Evolutionary conservation across 2,888 invertebrate genomes (phyloP), one percentile per base, ranked within the genome.

Genomic region (Drosophila nigricruria): DNA sequence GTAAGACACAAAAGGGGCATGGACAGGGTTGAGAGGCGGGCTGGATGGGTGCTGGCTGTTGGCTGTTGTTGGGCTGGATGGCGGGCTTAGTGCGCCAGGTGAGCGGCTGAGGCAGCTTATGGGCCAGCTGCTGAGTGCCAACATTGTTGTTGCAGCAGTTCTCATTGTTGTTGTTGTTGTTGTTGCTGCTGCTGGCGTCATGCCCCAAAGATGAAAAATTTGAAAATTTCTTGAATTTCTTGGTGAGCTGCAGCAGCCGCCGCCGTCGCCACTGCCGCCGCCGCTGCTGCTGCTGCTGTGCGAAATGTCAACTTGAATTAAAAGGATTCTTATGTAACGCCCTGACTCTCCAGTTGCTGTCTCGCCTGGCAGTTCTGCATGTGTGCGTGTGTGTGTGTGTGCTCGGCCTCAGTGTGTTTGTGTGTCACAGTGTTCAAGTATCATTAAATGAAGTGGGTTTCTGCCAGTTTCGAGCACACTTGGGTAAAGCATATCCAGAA

Each of bases 361-460:
- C 72, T 73, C 68, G 77, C 79, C 74, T 60, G 54, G 36, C 61
- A 54, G 40, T 38, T 25, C 53, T 66, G 62, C 66, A 60, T 65
- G 25, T 65, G 56, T 72, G 53, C 54, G 70, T 74, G 53, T 67
- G 54, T 72, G 58, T 76, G 52, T 73, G 59, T 64, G 62, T 73
- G 70, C 63, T 59, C 73, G 71, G 79, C 69, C 76, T 83, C 80
- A 89, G 82, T 85, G 89, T 77, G 90, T 89, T 90, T 90, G 88
- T 90, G 85, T 87, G 87, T 90, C 90, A 87, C 86, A 86, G 83
- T 88, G 91, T 89, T 92, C 89, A 90, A 91, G 91, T 91, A 90
- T 91, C 92, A 91, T 91, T 91, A 91, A 91, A 91, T 91, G 91
- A 92, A 91, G 91, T 91, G 91, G 91, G 91, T 91, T 91, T 89